phyloP scores from a whole-genome alignment of 35 echinoderm and acorn worm genomes.

The Anneissia japonica region DNA sequence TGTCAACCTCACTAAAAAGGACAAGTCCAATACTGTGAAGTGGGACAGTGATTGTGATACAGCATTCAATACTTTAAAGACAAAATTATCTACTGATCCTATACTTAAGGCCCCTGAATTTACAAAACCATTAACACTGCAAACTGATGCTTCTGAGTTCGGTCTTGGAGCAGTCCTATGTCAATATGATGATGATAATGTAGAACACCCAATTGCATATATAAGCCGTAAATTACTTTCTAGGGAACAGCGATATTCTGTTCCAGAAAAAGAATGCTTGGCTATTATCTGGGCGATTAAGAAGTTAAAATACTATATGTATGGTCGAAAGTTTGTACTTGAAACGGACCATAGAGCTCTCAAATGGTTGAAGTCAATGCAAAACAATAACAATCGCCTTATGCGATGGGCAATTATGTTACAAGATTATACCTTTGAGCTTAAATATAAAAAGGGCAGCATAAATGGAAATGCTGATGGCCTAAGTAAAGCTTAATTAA shows the following conservation, averaged over 20 bases:
- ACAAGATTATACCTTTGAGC: no score
- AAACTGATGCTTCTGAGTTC: no score
- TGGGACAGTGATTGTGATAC: conserved; percentile 4
- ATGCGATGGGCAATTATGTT: no score
- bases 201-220: conserved; percentile 40
- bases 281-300: conserved; percentile 46
- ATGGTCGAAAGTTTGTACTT: conserved; percentile 36
- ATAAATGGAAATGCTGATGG: no score
- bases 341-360: conserved; percentile 45
- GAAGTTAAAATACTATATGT: conserved; percentile 39
- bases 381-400: neutral
- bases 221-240: conserved; percentile 48
- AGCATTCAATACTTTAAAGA: conserved; percentile 17
- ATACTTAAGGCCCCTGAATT: conserved; percentile 14
- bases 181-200: neutral
- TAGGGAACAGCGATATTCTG: conserved; percentile 44
- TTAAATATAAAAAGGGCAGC: no score
- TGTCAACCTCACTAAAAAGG: no score
- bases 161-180: conserved; percentile 9
- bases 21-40: conserved; percentile 12
- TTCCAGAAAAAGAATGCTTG: conserved; percentile 57
- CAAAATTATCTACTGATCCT: neutral
- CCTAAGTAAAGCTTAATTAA: no score
- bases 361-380: neutral
- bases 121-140: neutral